A percentile compares a stretch with the other conserved stretches of the same genome.
phyloP scores from a whole-genome alignment of 1,140 invertebrate genomes.

The Pachyrhynchus sulphureomaculatus region DNA sequence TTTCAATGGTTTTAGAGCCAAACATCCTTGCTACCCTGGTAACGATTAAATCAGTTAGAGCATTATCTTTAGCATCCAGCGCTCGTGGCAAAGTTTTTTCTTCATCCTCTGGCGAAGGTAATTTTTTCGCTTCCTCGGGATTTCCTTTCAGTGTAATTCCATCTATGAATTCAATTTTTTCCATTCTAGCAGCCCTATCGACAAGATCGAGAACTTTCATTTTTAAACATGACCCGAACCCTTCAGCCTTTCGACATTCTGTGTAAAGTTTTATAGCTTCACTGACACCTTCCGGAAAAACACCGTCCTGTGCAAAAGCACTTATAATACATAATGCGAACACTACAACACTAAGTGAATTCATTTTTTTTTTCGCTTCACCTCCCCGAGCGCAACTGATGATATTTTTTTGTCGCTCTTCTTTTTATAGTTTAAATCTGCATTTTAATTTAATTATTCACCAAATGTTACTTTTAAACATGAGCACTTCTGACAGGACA shows the following conservation, averaged over 20 bases:
- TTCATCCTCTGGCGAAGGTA: slow-evolving; percentile 57
- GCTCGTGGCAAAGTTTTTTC: slow-evolving; percentile 64
- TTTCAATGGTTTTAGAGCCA: slow-evolving; percentile 70
- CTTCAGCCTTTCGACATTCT: slow-evolving; percentile 60
- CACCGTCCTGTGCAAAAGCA: slow-evolving; percentile 35
- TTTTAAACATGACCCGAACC: slow-evolving; percentile 72
- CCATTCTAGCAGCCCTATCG: slow-evolving; percentile 67
- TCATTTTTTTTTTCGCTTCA: slow-evolving; percentile 25
- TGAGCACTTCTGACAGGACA: neutral
- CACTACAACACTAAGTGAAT: slow-evolving; percentile 18
- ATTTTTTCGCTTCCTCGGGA: slow-evolving; percentile 42
- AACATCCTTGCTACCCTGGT: slow-evolving; percentile 69
- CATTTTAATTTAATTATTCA: slow-evolving; percentile 28
- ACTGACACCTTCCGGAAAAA: slow-evolving; percentile 51
- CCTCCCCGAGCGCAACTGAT: slow-evolving; percentile 22
- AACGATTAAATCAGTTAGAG: slow-evolving; percentile 66
- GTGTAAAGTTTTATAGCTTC: slow-evolving; percentile 61
- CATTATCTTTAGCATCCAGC: slow-evolving; percentile 61
- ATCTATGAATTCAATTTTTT: slow-evolving; percentile 64
- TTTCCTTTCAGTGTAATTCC: slow-evolving; percentile 64
- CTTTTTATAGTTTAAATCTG: slow-evolving; percentile 30
- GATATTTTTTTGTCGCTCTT: neutral
- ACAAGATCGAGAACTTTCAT: slow-evolving; percentile 76
- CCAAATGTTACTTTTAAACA: neutral
- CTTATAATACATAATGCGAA: slow-evolving; percentile 19